phyloP scores from a whole-genome alignment of 1,140 invertebrate species.

The Heterodera carotae region DNA sequence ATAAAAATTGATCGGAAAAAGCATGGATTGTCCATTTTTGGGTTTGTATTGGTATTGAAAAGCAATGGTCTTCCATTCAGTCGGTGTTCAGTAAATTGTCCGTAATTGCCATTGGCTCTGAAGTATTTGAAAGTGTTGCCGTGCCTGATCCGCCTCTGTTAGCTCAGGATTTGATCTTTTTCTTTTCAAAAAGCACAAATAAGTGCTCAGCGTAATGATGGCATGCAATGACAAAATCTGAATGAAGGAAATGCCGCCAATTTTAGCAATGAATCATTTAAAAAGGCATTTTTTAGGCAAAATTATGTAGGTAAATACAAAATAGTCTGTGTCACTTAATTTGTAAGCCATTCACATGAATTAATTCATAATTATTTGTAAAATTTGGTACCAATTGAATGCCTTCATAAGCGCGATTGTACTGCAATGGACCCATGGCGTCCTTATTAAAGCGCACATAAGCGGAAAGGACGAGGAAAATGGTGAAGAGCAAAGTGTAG shows the following conservation, averaged over 20 bases:
- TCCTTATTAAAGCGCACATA: neutral
- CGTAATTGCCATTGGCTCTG: neutral
- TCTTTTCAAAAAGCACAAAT: constrained; percentile 14
- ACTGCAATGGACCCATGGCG: neutral
- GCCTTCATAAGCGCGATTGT: constrained; percentile 5
- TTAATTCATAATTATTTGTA: too few relatives aligned
- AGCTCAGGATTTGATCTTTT: neutral
- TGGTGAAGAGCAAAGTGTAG: constrained; percentile 22
- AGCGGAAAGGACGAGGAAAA: constrained; percentile 9
- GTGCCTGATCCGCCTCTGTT: neutral
- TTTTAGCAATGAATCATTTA: neutral
- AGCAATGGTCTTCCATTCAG: too few relatives aligned
- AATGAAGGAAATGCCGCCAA: neutral
- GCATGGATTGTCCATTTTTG: too few relatives aligned
- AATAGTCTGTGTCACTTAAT: too few relatives aligned
- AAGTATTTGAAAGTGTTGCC: neutral
- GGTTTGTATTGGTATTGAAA: too few relatives aligned
- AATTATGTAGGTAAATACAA: too few relatives aligned
- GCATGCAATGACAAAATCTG: constrained; percentile 19
- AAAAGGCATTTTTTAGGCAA: too few relatives aligned
- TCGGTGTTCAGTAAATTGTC: neutral
- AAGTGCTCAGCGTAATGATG: constrained; percentile 14
- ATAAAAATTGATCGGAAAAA: too few relatives aligned
- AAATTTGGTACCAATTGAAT: constrained; percentile 20
- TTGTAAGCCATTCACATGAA: too few relatives aligned